Base-by-base conservation (phyloP, 1,140 invertebrate genomes). In the Drosophila malerkotliana region DNA sequence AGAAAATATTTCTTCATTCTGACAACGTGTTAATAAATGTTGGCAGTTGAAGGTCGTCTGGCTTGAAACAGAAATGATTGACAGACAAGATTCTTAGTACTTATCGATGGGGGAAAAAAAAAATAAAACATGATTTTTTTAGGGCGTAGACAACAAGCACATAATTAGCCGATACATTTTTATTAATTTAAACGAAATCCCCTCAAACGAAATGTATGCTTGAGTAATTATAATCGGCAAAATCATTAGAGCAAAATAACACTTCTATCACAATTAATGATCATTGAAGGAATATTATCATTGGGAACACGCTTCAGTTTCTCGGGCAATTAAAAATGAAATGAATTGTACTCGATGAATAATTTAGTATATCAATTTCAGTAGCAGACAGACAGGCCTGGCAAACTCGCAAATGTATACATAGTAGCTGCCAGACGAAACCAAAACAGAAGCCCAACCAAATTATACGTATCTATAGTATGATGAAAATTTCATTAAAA, bases 401-500 rank as follows among this genome's bases (percentile, higher is more conserved):
- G 45, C 53, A 52, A 26, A 39, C 32, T 28, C 39, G 14, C 44
- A 49, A 32, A 24, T n/a, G 18, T 3, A 45, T 8, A 45, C 18
- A 24, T 15, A 14, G 18, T 18, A 44, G 37, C 15, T 30, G 24
- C 34, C 34, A 37, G 34, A 37, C 34, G n/a, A 2, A 41, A 14
- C 3, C 28, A 30, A 68, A 41, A 68, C 71, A 63, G 67, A 71
- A 75, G 72, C 41, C 51, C 62, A 18, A 28, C 63, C 51, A 77
- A 71, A 48, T 68, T 68, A 68, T 37, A 37, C 14, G 10, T 68
- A 48, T 68, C 68, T 28, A 28, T 28, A 28, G 26, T 28, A 67
- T 67, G 39, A 61, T 79, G 55, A 49, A 71, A 85, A 87, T 81
- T 85, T 85, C 82, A 85, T 87, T 85, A 87, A 87, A 81, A 81